A percentile compares a stretch with the other conserved stretches of the same genome.
Evolutionary conservation across 2,797 vertebrate genomes (phyloP).

Genomic region (Sebastes oblongus): DNA sequence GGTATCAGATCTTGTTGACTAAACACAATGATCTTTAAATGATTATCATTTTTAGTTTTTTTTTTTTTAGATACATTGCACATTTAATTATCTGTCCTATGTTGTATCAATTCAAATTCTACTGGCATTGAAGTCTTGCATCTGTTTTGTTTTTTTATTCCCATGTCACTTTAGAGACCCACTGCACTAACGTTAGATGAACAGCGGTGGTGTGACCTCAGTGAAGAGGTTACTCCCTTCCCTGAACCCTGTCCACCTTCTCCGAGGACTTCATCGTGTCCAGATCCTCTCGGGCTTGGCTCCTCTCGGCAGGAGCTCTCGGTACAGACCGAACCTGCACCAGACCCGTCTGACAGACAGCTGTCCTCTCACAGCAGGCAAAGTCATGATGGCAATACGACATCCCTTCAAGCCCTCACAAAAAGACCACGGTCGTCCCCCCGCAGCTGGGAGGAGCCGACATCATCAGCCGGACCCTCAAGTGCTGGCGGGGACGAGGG

Average conservation of each 20-base stretch:
- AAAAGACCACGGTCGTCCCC: background rate
- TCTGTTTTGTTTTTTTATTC: background rate
- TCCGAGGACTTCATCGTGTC: background rate
- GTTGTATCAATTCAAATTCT: background rate
- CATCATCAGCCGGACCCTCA: background rate
- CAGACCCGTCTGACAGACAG: background rate
- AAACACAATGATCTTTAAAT: background rate
- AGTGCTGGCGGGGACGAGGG: background rate
- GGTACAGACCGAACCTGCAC: background rate
- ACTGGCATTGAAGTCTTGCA: background rate
- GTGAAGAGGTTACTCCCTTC: constrained; percentile 52
- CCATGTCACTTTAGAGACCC: constrained; percentile 30
- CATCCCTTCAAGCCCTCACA: background rate
- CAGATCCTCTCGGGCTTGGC: background rate
- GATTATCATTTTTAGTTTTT: background rate
- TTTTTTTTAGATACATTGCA: background rate
- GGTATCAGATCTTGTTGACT: too few relatives aligned
- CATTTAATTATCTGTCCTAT: too few relatives aligned
- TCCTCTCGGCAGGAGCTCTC: background rate
- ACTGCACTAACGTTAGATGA: background rate
- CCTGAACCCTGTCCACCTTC: constrained; percentile 32
- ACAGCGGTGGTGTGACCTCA: constrained; percentile 48
- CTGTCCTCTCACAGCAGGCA: background rate
- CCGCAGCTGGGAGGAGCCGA: background rate
- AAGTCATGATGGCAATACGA: background rate